phyloP scores from a whole-genome alignment of 2,888 invertebrate species.

The Tetragonula carbonaria region DNA sequence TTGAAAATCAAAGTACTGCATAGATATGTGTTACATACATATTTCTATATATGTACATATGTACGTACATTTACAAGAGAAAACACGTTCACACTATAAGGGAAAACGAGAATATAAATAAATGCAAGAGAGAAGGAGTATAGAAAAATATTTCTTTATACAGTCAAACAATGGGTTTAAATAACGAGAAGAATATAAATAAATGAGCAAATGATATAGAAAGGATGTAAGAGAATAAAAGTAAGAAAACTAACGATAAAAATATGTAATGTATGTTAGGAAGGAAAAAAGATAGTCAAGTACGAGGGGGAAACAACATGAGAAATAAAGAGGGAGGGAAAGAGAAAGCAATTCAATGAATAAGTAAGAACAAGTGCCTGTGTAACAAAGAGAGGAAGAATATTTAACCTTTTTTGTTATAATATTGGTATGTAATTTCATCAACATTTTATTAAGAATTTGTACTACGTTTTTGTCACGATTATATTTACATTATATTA shows the following conservation, averaged over 20 bases:
- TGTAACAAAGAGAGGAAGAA: constrained; percentile 10
- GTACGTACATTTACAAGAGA: background rate
- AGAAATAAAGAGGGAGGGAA: background rate
- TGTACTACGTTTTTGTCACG: background rate
- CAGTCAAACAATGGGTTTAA: background rate
- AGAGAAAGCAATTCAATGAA: background rate
- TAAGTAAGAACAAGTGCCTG: constrained; percentile 11
- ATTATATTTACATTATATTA: background rate
- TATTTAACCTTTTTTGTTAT: constrained; percentile 12
- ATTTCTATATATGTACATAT: background rate
- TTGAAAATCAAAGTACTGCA: background rate
- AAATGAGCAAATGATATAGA: background rate
- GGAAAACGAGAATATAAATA: background rate
- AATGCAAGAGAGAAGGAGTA: background rate
- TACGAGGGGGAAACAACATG: background rate
- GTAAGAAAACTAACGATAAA: background rate
- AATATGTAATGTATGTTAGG: background rate
- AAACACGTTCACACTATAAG: background rate
- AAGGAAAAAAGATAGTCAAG: background rate
- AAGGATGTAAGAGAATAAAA: background rate
- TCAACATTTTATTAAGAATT: constrained; percentile 4
- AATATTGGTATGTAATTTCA: constrained; percentile 35
- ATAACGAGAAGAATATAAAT: background rate
- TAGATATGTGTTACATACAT: background rate
- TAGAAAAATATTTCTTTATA: background rate